Evolutionary conservation across 2,888 invertebrate species (phyloP), one percentile per base, ranked within the genome.

Genomic region (Drosophila birchii): DNA sequence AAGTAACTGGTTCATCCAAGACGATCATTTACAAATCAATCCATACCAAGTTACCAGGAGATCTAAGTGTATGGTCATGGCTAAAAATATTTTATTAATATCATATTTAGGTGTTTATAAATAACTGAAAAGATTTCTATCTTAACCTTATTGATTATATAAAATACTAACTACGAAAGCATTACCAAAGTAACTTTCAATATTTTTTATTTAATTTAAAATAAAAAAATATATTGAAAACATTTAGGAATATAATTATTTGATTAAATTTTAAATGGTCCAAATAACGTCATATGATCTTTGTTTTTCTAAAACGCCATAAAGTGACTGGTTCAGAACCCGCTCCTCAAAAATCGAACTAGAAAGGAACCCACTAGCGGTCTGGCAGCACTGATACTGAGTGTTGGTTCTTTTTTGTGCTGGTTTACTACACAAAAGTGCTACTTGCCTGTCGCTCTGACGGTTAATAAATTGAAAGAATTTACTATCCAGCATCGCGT

Each of bases 351-450:
- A 47, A 63, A 62, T 63, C 45, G 62, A 63, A 63, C 62, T 62
- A 63, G 62, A 63, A 62, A 32, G 45, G 34, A 20, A 29, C 38
- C 32, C n/a, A 1, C 34, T 4, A 34, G 36, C 56, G 39, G 2
- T 67, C 56, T 69, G 69, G 67, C 67, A 68, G 38, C 68, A 29
- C 69, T n/a, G n/a, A n/a, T 18, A n/a, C 69, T 54, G 56, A 70
- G 47, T 47, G 43, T 78, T 54, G 78, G 57, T 80, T 80, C 78
- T 78, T 80, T 78, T 80, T 75, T 79, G 80, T 80, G 78, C 81
- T 78, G 44, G 75, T 63, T 69, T 75, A 66, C 51, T 53, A 51
- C 72, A 64, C 57, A 71, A 83, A 63, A 78, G 71, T 78, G 75
- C 57, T 59, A 54, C 63, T 72, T 39, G 72, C 54, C 68, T 45